phyloP scores from a whole-genome alignment of 2,888 invertebrate genomes.

The Diplolepis rosae region DNA sequence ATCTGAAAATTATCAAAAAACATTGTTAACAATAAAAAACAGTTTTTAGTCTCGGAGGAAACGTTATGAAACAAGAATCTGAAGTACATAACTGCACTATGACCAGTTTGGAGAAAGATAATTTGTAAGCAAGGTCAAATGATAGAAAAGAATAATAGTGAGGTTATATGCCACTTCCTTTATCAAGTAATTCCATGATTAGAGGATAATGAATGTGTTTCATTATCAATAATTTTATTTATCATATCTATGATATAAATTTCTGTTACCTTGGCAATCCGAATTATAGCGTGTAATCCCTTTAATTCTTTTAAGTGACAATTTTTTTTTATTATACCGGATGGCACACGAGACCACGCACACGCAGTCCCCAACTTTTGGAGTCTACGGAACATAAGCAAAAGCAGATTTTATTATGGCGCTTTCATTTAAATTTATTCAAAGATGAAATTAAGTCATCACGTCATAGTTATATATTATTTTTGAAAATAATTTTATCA shows the following conservation, averaged over 20 bases:
- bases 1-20: conserved; percentile 72
- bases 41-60: background rate
- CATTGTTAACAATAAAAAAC: background rate
- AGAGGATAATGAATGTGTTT: too few species aligned
- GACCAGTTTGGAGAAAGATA: conserved; percentile 4
- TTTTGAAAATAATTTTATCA: too few species aligned
- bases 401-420: too few species aligned
- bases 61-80: background rate
- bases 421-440: too few species aligned
- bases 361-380: background rate
- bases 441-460: too few species aligned
- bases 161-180: background rate
- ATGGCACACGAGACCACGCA: background rate
- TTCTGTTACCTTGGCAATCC: background rate
- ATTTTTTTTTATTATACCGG: background rate
- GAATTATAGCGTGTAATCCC: background rate
- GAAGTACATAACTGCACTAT: background rate
- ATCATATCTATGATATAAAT: background rate
- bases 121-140: conserved; percentile 27
- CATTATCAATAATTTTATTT: background rate
- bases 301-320: background rate
- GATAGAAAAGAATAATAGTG: background rate
- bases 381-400: too few species aligned
- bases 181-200: background rate
- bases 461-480: too few species aligned